These are phyloP conservation scores for Clamator glandarius DNA, from an alignment of 2,797 vertebrate genomes.

Conservation along the genomic window DNA sequence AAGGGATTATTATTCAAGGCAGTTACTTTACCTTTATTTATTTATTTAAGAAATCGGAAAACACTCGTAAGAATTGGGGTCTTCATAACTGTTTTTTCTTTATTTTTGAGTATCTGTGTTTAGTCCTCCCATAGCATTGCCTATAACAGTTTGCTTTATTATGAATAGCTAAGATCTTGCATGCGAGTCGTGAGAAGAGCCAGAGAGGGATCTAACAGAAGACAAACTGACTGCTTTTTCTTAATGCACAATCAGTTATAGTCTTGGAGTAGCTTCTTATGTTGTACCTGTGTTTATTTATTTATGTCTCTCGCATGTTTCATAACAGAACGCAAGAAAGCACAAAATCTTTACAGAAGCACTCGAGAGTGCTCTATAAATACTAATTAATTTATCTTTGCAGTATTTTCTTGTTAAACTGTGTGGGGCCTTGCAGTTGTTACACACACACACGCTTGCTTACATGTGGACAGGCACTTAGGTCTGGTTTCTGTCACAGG, in stretches of 20 bases:
- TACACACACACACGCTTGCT: rapidly evolving
- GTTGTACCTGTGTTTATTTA: slow-evolving; percentile 44
- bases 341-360: no score
- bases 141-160: background rate
- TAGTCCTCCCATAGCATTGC: background rate
- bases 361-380: background rate
- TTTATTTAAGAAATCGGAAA: slow-evolving; percentile 40
- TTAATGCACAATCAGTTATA: background rate
- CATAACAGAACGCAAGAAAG: background rate
- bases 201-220: background rate
- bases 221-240: background rate
- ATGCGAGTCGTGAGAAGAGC: background rate
- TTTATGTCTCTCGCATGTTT: slow-evolving; percentile 21
- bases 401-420: rapidly evolving
- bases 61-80: background rate
- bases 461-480: background rate
- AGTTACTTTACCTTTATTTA: slow-evolving; percentile 14
- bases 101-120: background rate
- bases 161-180: background rate
- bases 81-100: background rate
- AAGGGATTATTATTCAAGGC: slow-evolving; percentile 53
- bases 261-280: background rate
- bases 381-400: background rate
- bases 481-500: background rate
- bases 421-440: background rate